A percentile compares a stretch with the other conserved stretches of the same genome.
These are phyloP conservation scores for Chymomyza amoena DNA, from an alignment of 2,888 invertebrate genomes.

Conservation along the genomic window DNA sequence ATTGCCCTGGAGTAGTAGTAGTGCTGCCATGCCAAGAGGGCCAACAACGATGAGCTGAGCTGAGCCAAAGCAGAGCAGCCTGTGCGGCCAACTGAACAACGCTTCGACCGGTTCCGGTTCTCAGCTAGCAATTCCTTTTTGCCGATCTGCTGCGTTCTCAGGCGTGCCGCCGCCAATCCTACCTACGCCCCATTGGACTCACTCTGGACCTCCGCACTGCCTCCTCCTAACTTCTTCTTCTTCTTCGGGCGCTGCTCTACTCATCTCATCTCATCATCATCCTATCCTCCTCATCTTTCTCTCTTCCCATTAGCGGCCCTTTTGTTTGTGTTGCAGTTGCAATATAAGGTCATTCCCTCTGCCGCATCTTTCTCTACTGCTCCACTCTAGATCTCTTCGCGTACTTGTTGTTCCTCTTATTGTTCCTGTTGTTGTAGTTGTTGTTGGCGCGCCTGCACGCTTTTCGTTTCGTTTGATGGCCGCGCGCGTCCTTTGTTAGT, in stretches of 20 bases:
- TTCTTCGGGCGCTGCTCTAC: slow-evolving; percentile 18
- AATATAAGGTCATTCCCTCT: slow-evolving; percentile 48
- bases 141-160: slow-evolving; percentile 8
- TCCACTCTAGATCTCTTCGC: slow-evolving; percentile 11
- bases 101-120: slow-evolving; percentile 34
- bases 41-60: neutral
- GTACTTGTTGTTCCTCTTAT: slow-evolving; percentile 12
- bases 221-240: neutral
- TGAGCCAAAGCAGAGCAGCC: neutral
- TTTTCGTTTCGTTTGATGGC: slow-evolving; percentile 69
- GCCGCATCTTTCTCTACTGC: neutral
- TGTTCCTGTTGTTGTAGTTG: slow-evolving; percentile 32
- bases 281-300: neutral
- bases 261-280: slow-evolving; percentile 28
- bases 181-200: neutral
- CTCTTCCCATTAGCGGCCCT: slow-evolving; percentile 61
- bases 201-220: neutral
- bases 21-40: neutral
- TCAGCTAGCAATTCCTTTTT: slow-evolving; percentile 15
- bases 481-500: slow-evolving; percentile 69
- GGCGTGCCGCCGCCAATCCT: slow-evolving; percentile 2
- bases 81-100: neutral
- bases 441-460: slow-evolving; percentile 55
- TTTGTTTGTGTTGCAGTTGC: slow-evolving; percentile 57
- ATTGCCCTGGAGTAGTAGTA: slow-evolving; percentile 65